These are phyloP conservation scores for Aphelenchoides fujianensis DNA, from an alignment of 1,140 invertebrate species.

Conservation along the genomic window DNA sequence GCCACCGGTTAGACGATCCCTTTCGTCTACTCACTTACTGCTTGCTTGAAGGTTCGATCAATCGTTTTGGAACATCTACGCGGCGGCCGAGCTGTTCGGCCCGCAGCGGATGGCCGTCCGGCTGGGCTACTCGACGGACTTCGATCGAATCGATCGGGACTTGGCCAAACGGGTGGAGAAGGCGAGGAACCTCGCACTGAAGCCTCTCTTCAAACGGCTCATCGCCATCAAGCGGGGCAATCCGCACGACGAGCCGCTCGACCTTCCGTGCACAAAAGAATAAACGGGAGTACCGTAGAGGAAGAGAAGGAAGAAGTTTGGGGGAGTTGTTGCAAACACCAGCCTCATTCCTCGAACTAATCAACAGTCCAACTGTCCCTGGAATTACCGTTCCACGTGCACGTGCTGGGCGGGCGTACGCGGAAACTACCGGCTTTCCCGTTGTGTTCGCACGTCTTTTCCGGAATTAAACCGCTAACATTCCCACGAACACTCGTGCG, in stretches of 20 bases:
- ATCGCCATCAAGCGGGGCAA: constrained; percentile 6
- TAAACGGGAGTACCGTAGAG: too few relatives aligned
- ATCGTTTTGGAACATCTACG: constrained; percentile 8
- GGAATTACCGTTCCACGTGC: too few relatives aligned
- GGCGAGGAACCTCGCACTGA: neutral
- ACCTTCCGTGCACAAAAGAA: too few relatives aligned
- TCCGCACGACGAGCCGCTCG: neutral
- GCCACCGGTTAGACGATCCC: neutral
- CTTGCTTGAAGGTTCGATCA: neutral
- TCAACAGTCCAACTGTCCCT: too few relatives aligned
- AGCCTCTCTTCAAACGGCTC: neutral
- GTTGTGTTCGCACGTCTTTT: too few relatives aligned
- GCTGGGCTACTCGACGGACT: neutral
- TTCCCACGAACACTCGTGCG: too few relatives aligned
- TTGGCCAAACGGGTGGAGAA: neutral
- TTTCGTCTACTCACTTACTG: neutral
- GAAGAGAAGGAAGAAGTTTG: too few relatives aligned
- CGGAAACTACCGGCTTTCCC: too few relatives aligned
- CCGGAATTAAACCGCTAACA: too few relatives aligned
- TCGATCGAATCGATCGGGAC: neutral
- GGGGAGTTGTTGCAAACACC: too few relatives aligned
- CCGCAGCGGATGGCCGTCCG: neutral
- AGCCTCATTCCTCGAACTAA: too few relatives aligned
- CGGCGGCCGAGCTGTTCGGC: neutral
- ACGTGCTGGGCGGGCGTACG: too few relatives aligned